Conservation (phyloP, 1,140 invertebrate species). For the Palaemon carinicauda region DNA sequence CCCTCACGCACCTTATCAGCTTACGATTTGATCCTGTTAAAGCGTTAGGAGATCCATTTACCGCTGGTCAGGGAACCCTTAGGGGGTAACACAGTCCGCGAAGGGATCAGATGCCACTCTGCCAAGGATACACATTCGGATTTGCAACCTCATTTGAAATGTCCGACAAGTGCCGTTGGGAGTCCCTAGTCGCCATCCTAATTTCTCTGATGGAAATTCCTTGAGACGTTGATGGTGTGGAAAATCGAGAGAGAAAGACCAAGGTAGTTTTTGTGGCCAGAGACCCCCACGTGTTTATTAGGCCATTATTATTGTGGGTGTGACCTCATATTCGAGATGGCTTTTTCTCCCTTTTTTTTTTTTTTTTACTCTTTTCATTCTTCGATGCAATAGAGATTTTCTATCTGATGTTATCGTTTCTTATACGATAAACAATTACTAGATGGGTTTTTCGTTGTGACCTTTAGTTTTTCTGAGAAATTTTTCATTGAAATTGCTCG, state of each 20-base stretch:
- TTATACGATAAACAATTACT: neutral
- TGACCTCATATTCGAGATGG: too few species aligned
- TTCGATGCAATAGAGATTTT: too few species aligned
- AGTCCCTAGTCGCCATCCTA: neutral
- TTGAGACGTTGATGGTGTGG: neutral
- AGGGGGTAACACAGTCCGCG: too few species aligned
- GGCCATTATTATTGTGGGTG: too few species aligned
- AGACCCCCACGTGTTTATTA: too few species aligned
- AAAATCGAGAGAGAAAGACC: neutral
- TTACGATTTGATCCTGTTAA: constrained; percentile 26
- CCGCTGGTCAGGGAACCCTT: neutral
- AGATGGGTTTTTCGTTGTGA: too few species aligned
- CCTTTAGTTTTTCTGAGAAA: too few species aligned
- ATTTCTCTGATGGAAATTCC: constrained; percentile 7
- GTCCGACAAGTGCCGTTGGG: neutral
- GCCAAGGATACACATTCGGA: neutral
- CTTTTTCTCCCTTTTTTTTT: too few species aligned
- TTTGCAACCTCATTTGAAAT: neutral
- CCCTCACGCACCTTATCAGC: neutral
- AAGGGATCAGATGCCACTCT: constrained; percentile 10
- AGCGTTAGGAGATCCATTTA: neutral
- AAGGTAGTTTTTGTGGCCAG: neutral
- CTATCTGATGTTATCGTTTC: too few species aligned
- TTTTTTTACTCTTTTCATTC: too few species aligned
- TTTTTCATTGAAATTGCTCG: too few species aligned